phyloP scores from a whole-genome alignment of 2,888 invertebrate species.

The Hololepta plana region DNA sequence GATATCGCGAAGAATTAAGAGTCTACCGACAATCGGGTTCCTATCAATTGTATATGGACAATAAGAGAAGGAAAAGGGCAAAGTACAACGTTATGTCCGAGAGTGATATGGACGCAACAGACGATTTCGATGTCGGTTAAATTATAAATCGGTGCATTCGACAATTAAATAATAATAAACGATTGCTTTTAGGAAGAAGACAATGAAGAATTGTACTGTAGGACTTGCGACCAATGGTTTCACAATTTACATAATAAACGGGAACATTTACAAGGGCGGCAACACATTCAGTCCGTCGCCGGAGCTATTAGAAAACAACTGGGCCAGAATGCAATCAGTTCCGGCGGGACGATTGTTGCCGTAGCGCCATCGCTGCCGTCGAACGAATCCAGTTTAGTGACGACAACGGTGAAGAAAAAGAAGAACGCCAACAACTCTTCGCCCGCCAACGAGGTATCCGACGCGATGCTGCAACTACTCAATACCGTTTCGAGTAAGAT shows the following conservation, averaged over 20 bases:
- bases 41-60: constrained; percentile 32
- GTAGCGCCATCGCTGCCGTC: too few relatives aligned
- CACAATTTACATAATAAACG: constrained; percentile 37
- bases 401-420: too few relatives aligned
- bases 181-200: constrained; percentile 30
- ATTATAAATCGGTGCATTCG: not conserved
- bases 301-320: constrained; percentile 25
- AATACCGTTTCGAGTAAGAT: too few relatives aligned
- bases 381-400: too few relatives aligned
- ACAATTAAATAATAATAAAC: not conserved
- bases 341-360: too few relatives aligned
- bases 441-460: too few relatives aligned
- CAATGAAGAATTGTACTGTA: constrained; percentile 35
- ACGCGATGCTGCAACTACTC: too few relatives aligned
- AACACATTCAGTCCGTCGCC: constrained; percentile 30
- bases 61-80: constrained; percentile 28
- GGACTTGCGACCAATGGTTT: constrained; percentile 38
- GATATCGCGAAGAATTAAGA: constrained; percentile 35
- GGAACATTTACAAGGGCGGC: constrained; percentile 36
- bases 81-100: constrained; percentile 27
- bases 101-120: constrained; percentile 33
- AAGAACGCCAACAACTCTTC: too few relatives aligned
- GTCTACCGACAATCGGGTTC: constrained; percentile 35
- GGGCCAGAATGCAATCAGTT: too few relatives aligned
- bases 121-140: constrained; percentile 30